phyloP scores from a whole-genome alignment of 2,888 invertebrate species.

The Elgonia sp. region DNA sequence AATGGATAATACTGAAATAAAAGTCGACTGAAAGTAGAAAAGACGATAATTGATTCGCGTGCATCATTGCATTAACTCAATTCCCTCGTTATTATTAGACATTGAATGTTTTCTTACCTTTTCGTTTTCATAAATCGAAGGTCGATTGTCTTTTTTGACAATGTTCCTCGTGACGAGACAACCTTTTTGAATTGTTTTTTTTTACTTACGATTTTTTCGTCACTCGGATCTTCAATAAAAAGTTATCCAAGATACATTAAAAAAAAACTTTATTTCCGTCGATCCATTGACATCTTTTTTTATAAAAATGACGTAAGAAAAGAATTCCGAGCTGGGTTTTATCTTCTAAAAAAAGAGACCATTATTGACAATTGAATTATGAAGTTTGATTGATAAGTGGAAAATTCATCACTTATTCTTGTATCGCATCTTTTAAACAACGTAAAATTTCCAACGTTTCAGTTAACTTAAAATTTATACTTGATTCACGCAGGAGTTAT shows the following conservation, averaged over 20 bases:
- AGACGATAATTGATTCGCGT: constrained; percentile 61
- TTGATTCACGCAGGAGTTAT: constrained; percentile 27
- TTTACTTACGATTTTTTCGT: constrained; percentile 66
- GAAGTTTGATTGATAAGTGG: constrained; percentile 39
- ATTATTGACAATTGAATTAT: constrained; percentile 33
- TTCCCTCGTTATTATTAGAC: constrained; percentile 41
- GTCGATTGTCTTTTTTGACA: constrained; percentile 46
- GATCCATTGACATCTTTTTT: constrained; percentile 28
- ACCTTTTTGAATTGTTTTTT: constrained; percentile 67
- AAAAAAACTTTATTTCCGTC: not conserved
- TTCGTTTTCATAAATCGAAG: constrained; percentile 59
- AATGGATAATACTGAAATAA: constrained; percentile 34
- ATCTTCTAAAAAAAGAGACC: constrained; percentile 35
- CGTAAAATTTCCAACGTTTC: constrained; percentile 29
- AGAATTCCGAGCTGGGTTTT: constrained; percentile 40
- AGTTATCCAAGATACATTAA: constrained; percentile 13
- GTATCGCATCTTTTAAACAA: constrained; percentile 10
- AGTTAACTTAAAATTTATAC: constrained; percentile 34
- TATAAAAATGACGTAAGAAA: constrained; percentile 28
- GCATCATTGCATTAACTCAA: constrained; percentile 42
- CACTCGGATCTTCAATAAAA: constrained; percentile 52
- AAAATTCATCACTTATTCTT: constrained; percentile 22
- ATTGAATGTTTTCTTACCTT: constrained; percentile 33
- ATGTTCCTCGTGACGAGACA: constrained; percentile 46
- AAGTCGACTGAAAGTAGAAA: constrained; percentile 66